Evolutionary conservation across 2,888 invertebrate genomes (phyloP).

Genomic region (Machimus atricapillus): DNA sequence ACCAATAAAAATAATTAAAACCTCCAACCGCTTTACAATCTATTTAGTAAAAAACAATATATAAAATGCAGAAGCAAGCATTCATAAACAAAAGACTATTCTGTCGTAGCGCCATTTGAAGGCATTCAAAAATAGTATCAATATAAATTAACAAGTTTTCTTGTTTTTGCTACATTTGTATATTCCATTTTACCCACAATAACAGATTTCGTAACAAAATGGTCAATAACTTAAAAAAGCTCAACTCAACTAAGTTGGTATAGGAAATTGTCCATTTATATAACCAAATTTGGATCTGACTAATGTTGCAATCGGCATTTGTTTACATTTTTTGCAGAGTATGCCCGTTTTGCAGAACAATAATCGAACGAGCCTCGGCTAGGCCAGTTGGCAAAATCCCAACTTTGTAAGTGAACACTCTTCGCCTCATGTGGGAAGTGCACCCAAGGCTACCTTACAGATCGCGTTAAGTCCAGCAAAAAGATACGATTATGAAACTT

Average conservation of each 20-base stretch:
- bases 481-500: constrained; percentile 26
- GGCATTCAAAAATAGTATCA: not conserved
- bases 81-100: too few species aligned
- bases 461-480: not conserved
- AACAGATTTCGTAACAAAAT: not conserved
- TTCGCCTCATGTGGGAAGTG: constrained; percentile 32
- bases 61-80: not conserved
- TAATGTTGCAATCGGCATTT: not conserved
- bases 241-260: not conserved
- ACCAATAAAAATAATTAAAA: too few species aligned
- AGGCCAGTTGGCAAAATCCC: not conserved
- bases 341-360: not conserved
- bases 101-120: not conserved
- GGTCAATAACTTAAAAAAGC: not conserved
- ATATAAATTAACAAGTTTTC: not conserved
- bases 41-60: not conserved
- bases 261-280: not conserved
- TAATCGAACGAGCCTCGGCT: not conserved
- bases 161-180: not conserved
- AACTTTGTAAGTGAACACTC: not conserved
- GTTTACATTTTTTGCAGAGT: not conserved
- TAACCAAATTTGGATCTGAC: not conserved
- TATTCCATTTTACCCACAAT: not conserved
- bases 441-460: constrained; percentile 33
- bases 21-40: too few species aligned